Conservation (phyloP, 2,888 invertebrate species). For the Parasteatoda lunata region DNA sequence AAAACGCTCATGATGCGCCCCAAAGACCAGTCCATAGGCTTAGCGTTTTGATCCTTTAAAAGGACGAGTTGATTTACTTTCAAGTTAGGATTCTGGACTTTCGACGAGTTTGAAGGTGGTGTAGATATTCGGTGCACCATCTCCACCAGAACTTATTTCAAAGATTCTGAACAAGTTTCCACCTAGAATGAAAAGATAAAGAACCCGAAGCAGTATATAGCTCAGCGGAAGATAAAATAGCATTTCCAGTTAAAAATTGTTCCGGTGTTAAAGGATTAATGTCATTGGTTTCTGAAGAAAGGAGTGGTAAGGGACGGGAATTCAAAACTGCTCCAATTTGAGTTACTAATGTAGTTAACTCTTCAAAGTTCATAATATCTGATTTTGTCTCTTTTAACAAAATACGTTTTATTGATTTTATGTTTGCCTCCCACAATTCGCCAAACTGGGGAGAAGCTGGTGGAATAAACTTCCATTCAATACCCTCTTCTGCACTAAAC, state of each 20-base stretch:
- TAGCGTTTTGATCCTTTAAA: background rate
- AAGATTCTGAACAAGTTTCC: background rate
- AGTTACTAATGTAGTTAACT: background rate
- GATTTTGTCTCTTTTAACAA: conserved; percentile 3
- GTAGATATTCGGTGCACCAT: background rate
- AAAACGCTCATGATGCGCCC: no score
- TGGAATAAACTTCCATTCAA: conserved; percentile 29
- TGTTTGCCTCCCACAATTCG: conserved; percentile 13
- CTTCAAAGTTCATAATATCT: conserved; percentile 12
- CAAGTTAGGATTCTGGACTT: no score
- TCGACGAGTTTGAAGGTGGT: background rate
- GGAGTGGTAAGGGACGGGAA: background rate
- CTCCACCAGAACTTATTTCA: background rate
- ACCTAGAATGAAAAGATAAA: conserved; percentile 9
- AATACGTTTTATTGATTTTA: background rate
- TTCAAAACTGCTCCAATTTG: conserved; percentile 17
- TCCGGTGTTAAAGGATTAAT: conserved; percentile 13
- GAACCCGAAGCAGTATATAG: background rate
- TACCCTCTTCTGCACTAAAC: conserved; percentile 10
- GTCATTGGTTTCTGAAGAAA: conserved; percentile 11
- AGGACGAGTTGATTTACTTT: background rate
- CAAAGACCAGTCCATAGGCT: background rate
- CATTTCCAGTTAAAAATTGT: conserved; percentile 13
- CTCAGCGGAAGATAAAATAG: background rate
- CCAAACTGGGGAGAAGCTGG: background rate